Conservation (phyloP, 1,140 invertebrate genomes). For the Drosophila persimilis region DNA sequence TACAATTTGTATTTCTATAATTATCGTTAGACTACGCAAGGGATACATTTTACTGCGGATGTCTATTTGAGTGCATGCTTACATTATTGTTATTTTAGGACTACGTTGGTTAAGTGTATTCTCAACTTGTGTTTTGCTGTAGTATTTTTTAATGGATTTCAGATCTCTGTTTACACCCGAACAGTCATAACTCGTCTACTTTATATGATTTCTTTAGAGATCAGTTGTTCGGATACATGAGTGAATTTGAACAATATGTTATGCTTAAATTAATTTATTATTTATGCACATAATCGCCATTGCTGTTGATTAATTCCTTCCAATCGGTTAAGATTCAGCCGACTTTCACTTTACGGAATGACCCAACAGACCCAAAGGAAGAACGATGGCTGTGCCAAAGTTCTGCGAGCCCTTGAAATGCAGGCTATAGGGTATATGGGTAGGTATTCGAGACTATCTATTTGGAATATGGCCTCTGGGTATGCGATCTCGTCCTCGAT, state of each 20-base stretch:
- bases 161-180: too few relatives aligned
- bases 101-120: too few relatives aligned
- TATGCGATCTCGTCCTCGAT: conserved; percentile 83
- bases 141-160: too few relatives aligned
- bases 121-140: too few relatives aligned
- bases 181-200: too few relatives aligned
- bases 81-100: too few relatives aligned
- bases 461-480: conserved; percentile 82
- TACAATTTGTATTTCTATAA: too few relatives aligned
- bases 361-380: conserved; percentile 85
- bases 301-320: background rate
- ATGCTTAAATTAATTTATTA: background rate
- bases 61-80: too few relatives aligned
- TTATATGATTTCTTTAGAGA: too few relatives aligned
- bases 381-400: conserved; percentile 83
- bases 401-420: conserved; percentile 84
- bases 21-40: too few relatives aligned
- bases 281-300: background rate
- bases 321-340: conserved; percentile 46
- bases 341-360: conserved; percentile 84
- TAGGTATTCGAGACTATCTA: conserved; percentile 83
- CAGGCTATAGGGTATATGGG: conserved; percentile 83
- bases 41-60: too few relatives aligned
- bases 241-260: background rate
- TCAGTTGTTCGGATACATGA: too few relatives aligned